Conservation (phyloP, 2,797 vertebrate species). For the Discoglossus pictus region DNA sequence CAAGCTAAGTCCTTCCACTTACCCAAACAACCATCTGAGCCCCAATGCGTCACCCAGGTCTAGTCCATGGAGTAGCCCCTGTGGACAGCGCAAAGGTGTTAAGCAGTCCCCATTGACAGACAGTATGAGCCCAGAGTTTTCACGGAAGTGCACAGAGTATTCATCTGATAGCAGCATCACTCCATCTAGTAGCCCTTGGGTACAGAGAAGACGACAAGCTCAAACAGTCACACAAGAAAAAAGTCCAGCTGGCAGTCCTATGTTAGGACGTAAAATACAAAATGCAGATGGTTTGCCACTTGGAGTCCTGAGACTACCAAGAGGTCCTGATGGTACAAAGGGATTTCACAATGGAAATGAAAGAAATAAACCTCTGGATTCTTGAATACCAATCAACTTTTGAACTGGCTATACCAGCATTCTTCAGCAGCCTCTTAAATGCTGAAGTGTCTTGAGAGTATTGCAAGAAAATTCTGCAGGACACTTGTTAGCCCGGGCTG, state of each 20-base stretch:
- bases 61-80: slow-evolving; percentile 95
- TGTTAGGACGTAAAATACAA: slow-evolving; percentile 85
- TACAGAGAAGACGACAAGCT: slow-evolving; percentile 86
- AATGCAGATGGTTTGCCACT: slow-evolving; percentile 84
- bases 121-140: slow-evolving; percentile 73
- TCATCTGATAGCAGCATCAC: slow-evolving; percentile 96
- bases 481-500: slow-evolving; percentile 16
- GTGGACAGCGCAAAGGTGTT: slow-evolving; percentile 78
- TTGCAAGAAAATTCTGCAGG: slow-evolving; percentile 19
- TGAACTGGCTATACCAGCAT: slow-evolving; percentile 13
- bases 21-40: slow-evolving; percentile 87
- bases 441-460: slow-evolving; percentile 5
- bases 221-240: slow-evolving; percentile 83
- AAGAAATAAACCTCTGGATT: slow-evolving; percentile 66
- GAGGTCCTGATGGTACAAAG: slow-evolving; percentile 89
- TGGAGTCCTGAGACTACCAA: slow-evolving; percentile 86
- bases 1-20: slow-evolving; percentile 82
- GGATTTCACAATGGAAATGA: slow-evolving; percentile 83
- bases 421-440: slow-evolving; percentile 13
- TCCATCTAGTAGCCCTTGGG: slow-evolving; percentile 93
- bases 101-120: slow-evolving; percentile 85
- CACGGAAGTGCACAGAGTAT: slow-evolving; percentile 81
- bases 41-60: slow-evolving; percentile 87
- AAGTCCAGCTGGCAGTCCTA: slow-evolving; percentile 85
- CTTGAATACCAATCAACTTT: slow-evolving; percentile 33